Conservation (phyloP, 1,140 invertebrate genomes). For the Zaprionus kolodkinae region DNA sequence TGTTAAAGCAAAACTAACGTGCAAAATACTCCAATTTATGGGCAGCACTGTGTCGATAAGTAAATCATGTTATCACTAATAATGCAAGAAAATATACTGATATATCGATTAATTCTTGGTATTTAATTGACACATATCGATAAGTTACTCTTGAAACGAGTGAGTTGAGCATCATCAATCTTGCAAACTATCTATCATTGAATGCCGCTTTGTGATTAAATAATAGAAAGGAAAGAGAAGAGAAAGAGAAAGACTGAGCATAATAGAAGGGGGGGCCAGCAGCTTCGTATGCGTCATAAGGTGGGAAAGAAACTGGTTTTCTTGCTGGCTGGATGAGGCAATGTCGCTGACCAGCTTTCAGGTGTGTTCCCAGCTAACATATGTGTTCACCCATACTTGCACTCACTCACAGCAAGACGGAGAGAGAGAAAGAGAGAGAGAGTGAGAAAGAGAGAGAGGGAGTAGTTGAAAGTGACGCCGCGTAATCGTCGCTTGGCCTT, state of each 20-base stretch:
- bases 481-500: conserved; percentile 58
- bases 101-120: not conserved
- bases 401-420: not conserved
- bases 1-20: not conserved
- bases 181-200: conserved; percentile 14
- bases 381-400: not conserved
- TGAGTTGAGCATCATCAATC: conserved; percentile 9
- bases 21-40: not conserved
- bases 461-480: conserved; percentile 52
- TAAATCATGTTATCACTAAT: not conserved
- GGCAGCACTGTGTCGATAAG: not conserved
- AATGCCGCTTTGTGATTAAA: conserved; percentile 25
- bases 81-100: too few relatives aligned
- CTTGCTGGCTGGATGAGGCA: conserved; percentile 65
- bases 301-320: conserved; percentile 72
- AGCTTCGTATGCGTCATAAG: conserved; percentile 61
- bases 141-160: not conserved
- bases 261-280: conserved; percentile 15
- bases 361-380: conserved; percentile 24
- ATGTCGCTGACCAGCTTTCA: conserved; percentile 74
- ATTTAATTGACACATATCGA: not conserved
- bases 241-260: conserved; percentile 9
- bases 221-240: conserved; percentile 27
- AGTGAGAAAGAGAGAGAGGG: not conserved
- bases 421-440: not conserved